Conservation (phyloP, 1,140 invertebrate species). For the Drosophila neocordata region DNA sequence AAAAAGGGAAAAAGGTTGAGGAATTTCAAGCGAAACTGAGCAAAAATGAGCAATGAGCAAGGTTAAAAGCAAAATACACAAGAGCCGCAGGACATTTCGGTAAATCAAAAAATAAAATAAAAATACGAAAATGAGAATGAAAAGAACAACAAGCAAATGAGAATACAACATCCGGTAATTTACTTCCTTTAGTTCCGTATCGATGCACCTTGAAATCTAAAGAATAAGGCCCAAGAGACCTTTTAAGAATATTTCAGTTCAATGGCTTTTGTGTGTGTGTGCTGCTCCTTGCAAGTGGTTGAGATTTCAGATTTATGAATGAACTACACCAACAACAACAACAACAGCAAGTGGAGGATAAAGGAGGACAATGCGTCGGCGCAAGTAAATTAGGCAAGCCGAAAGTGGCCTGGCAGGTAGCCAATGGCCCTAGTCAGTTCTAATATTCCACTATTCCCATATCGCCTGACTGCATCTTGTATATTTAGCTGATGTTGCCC, state of each 20-base stretch:
- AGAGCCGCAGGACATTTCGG: conserved; percentile 73
- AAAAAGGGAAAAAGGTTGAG: neutral
- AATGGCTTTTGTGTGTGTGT: conserved; percentile 33
- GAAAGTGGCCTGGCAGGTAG: conserved; percentile 74
- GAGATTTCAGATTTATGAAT: conserved; percentile 70
- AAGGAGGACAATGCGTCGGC: conserved; percentile 55
- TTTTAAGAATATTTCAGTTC: conserved; percentile 40
- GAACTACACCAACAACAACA: conserved; percentile 31
- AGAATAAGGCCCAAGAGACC: conserved; percentile 10
- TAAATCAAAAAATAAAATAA: conserved; percentile 59
- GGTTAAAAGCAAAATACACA: conserved; percentile 45
- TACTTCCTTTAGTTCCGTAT: conserved; percentile 81
- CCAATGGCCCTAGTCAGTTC: conserved; percentile 32
- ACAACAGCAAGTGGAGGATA: neutral
- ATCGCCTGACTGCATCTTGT: conserved; percentile 74
- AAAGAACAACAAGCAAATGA: conserved; percentile 78
- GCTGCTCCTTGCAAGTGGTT: conserved; percentile 40
- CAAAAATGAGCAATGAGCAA: conserved; percentile 64
- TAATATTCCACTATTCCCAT: conserved; percentile 64
- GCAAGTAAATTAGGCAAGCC: conserved; percentile 81
- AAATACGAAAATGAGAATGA: conserved; percentile 37
- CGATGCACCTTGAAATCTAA: conserved; percentile 58
- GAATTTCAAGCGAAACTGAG: conserved; percentile 61
- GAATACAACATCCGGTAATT: conserved; percentile 82
- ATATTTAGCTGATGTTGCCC: neutral